Evolutionary conservation across 1,140 invertebrate species (phyloP), one percentile per base, ranked within the genome.

Genomic region (Delia radicum): DNA sequence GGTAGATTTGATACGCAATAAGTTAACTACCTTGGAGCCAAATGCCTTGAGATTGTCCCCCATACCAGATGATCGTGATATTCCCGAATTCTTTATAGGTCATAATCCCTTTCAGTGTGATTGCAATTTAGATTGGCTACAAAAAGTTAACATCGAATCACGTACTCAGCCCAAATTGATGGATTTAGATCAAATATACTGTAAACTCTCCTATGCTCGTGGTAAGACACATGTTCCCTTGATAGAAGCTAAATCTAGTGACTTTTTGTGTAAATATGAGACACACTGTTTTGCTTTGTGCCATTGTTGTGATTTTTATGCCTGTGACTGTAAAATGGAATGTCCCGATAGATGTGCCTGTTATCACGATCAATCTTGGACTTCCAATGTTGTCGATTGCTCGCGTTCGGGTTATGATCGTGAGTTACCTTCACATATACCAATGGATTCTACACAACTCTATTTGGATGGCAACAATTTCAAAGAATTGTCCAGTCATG

Each of bases 321-420:
- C 95, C 26, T 97, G 96, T 86, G 93, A 97, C 84, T 97, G 95
- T 88, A 94, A 97, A 89, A 96, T 97, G 95, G 96, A 93, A 24
- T 97, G 96, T 81, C 96, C 96, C 24, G 91, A 90, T 65, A 94
- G 96, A 81, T 97, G 96, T 85, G 94, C 93, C 31, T 97, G 96
- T 87, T 97, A 95, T 87, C 94, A 97, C 82, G 95, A 97, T 86
- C 93, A 95, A 82, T 94, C 93, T 15, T 97, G 95, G 94, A 93
- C 93, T 31, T 94, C 94, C 10, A 97, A 97, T 86, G 93, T 97
- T 31, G 95, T 97, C 3, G 95, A 96, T 85, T 97, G 96, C 82
- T 93, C 94, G 8, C 89, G 88, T 62, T 90, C 92, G 29, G 92
- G 91, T 69, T 94, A 96, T 86, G 88, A 90, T 1, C 90, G 90